Conservation (phyloP, 2,888 invertebrate species). For the Biston stratarius region DNA sequence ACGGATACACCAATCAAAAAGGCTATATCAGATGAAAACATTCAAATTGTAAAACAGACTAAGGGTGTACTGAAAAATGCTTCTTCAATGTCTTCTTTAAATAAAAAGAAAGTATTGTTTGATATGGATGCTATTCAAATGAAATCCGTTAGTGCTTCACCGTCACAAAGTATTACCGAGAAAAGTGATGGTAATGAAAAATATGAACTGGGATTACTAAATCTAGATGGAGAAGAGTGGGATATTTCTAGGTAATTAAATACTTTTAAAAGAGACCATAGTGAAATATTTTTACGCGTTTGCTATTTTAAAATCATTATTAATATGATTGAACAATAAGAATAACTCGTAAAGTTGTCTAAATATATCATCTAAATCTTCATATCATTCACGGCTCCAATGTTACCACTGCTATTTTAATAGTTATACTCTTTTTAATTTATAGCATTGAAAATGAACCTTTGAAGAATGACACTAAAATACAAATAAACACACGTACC, state of each 20-base stretch:
- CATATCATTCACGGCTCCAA: no score
- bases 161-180: slow-evolving; percentile 80
- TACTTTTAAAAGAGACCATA: background rate
- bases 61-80: slow-evolving; percentile 87
- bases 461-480: slow-evolving; percentile 65
- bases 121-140: slow-evolving; percentile 87
- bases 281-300: no score
- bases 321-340: no score
- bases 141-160: slow-evolving; percentile 83
- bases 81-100: slow-evolving; percentile 82
- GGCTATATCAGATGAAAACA: slow-evolving; percentile 61
- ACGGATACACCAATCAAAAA: slow-evolving; percentile 58
- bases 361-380: no score
- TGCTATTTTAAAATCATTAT: no score
- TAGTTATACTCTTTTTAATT: slow-evolving; percentile 20
- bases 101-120: slow-evolving; percentile 89
- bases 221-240: slow-evolving; percentile 83
- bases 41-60: slow-evolving; percentile 64
- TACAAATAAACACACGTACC: slow-evolving; percentile 77
- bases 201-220: slow-evolving; percentile 71
- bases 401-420: background rate
- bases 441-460: slow-evolving; percentile 81
- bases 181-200: slow-evolving; percentile 73
- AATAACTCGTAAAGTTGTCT: no score
- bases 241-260: slow-evolving; percentile 82